These are phyloP conservation scores for Peromyscus maniculatus DNA, from an alignment of 2,113 vertebrate species.

Conservation along the genomic window DNA sequence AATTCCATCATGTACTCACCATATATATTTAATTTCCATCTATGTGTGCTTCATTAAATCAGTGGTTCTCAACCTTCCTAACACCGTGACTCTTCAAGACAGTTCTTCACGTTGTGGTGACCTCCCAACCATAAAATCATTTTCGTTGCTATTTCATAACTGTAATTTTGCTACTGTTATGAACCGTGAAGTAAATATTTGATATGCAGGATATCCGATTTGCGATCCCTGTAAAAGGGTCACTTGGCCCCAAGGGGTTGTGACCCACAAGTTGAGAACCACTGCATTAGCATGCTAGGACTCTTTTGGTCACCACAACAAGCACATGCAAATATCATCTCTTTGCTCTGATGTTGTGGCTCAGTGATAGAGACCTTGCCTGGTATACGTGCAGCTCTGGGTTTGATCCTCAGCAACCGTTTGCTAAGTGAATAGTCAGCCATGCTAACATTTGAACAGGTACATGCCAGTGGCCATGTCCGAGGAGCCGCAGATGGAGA, in stretches of 20 bases:
- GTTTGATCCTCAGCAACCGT: background rate
- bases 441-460: background rate
- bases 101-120: background rate
- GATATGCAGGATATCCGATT: background rate
- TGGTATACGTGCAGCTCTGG: background rate
- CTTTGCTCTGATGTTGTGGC: background rate
- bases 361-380: background rate
- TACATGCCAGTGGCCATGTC: too few species aligned
- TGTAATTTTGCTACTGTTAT: background rate
- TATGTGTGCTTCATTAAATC: background rate
- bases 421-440: background rate
- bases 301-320: background rate
- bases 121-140: background rate
- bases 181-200: background rate
- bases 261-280: background rate
- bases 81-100: background rate
- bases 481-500: too few species aligned
- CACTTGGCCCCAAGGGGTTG: background rate
- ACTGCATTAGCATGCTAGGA: background rate
- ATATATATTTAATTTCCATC: background rate
- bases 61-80: background rate
- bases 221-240: background rate
- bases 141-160: background rate
- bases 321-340: background rate
- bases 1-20: background rate